Base-by-base conservation (phyloP, 2,888 invertebrate species). In the Octodonta nipae region DNA sequence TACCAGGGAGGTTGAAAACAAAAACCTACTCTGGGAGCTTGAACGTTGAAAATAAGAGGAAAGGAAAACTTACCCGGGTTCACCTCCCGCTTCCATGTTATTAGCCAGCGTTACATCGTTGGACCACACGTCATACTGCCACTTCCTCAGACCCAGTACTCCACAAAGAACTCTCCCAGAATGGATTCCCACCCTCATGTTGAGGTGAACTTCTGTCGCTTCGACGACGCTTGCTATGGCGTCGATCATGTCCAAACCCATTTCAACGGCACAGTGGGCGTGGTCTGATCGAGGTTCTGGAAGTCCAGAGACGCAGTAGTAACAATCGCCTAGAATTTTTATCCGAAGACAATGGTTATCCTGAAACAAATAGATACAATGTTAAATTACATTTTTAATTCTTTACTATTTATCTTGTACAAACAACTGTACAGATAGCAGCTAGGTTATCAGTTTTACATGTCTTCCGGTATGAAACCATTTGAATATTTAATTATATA, bases 81-180 rank as follows among this genome's bases (percentile, higher is more conserved):
- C 82, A 2, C 89, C 89, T 1, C 86, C 85, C 12, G 84, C 83
- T 61, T 87, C 86, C 84, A 87, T 85, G 51, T 83, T 80, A 60
- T 87, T 87, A 16, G 87, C 86, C 35, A 86, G 67, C 1, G 85
- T 87, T 46, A 91, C 89, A 62, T 91, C 89, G 61, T 88, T 87
- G 40, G 86, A 85, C 86, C 88, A 89, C 5, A 91, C 89, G 58
- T 91, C 91, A 61, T 87, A 83, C 62, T 89, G 88, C 89, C 89
- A 91, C 63, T 89, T 88, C 42, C 85, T 71, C 31, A 88, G 69
- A 0, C 91, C 89, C 36, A 91, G 67, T 24, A 91, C 89, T 8
- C 89, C 89, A 56, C 89, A 88, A 28, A 89, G 65, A 32, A 89
- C 89, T 2, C 87, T 71, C 0, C 89, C 89, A 1, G 88, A 86